Percentiles rank a stretch among this genome's conserved stretches.
These are phyloP conservation scores for Odontophorus gujanensis DNA, from an alignment of 2,113 vertebrate genomes.

Conservation along the genomic window DNA sequence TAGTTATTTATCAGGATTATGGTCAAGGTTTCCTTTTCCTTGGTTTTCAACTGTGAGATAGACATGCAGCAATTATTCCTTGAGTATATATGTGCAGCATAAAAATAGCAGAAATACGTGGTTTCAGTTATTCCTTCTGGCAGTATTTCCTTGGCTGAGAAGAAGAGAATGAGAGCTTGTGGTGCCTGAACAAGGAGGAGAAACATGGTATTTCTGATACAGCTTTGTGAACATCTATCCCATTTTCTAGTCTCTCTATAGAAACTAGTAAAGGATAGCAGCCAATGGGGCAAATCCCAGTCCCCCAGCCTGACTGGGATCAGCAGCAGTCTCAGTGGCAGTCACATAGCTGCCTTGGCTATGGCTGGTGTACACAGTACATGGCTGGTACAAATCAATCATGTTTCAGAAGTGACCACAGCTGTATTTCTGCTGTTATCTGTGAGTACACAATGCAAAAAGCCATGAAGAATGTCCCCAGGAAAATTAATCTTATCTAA, in stretches of 20 bases:
- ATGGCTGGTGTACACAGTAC: background rate
- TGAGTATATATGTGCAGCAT: background rate
- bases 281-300: background rate
- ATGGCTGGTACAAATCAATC: background rate
- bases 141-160: background rate
- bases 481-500: background rate
- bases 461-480: background rate
- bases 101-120: constrained; percentile 20
- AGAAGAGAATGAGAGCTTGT: background rate
- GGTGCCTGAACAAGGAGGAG: background rate
- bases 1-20: constrained; percentile 18
- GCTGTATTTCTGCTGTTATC: background rate
- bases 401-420: background rate
- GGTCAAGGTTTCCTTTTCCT: background rate
- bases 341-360: background rate
- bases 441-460: background rate
- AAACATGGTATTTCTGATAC: background rate
- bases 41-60: constrained; percentile 10
- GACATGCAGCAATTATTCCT: background rate
- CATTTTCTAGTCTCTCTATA: background rate
- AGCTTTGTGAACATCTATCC: background rate
- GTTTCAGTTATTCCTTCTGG: background rate
- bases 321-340: background rate
- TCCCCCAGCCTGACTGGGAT: background rate
- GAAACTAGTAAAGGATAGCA: background rate